These are phyloP conservation scores for Mactra quadrangularis DNA, from an alignment of 1,140 invertebrate genomes.

Conservation along the genomic window DNA sequence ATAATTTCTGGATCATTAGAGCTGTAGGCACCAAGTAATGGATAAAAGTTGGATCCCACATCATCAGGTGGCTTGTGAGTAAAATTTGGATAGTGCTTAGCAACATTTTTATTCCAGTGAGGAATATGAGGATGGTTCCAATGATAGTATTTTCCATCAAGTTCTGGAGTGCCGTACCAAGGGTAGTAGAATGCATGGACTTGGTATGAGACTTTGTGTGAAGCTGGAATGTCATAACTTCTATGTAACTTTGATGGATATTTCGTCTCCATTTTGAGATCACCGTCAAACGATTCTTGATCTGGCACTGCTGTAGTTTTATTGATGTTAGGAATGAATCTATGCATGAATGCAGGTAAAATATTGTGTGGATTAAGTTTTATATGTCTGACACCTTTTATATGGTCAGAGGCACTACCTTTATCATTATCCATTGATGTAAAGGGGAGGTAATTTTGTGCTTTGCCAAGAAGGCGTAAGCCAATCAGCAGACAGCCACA, in stretches of 20 bases:
- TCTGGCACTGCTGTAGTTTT: too few relatives aligned
- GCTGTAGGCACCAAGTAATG: conserved; percentile 84
- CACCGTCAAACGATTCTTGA: too few relatives aligned
- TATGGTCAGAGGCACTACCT: too few relatives aligned
- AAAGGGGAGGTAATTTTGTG: background rate
- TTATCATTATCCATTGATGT: background rate
- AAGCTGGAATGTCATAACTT: too few relatives aligned
- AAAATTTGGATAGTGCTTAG: conserved; percentile 76
- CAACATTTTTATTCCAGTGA: conserved; percentile 82
- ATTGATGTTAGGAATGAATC: too few relatives aligned
- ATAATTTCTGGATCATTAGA: conserved; percentile 82
- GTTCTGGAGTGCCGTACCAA: conserved; percentile 84
- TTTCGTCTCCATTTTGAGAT: too few relatives aligned
- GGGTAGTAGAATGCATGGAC: conserved; percentile 85
- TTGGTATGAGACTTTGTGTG: conserved; percentile 73
- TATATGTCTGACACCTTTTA: background rate
- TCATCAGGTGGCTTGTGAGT: conserved; percentile 84
- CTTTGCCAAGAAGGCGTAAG: conserved; percentile 10
- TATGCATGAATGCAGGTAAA: conserved; percentile 13
- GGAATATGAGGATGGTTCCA: conserved; percentile 84
- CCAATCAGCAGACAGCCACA: conserved; percentile 9
- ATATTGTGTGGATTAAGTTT: background rate
- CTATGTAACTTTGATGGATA: too few relatives aligned
- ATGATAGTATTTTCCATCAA: conserved; percentile 83
- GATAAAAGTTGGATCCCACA: conserved; percentile 85